These are phyloP conservation scores for Myrmophylax atrothorax DNA, from an alignment of 2,113 vertebrate species.

Conservation along the genomic window DNA sequence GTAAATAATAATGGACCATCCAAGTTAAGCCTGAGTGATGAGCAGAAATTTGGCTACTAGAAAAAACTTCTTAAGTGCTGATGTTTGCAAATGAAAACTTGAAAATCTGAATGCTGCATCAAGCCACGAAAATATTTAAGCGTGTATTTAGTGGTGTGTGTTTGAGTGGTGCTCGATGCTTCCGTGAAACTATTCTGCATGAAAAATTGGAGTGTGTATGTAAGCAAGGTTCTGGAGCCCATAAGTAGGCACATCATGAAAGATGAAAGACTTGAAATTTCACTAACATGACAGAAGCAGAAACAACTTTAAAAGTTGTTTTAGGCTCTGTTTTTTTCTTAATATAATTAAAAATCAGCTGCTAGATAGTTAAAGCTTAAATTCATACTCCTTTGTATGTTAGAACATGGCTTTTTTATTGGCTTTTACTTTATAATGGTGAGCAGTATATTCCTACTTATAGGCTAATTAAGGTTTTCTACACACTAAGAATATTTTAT, in stretches of 20 bases:
- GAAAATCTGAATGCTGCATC: background rate
- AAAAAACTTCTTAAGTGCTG: background rate
- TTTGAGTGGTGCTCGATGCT: background rate
- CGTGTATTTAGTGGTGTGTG: background rate
- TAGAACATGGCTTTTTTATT: background rate
- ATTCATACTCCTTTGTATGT: background rate
- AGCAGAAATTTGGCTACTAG: background rate
- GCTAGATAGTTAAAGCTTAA: background rate
- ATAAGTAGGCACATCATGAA: background rate
- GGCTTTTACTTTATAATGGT: background rate
- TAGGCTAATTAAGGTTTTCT: background rate
- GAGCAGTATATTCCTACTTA: background rate
- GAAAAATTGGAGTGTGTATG: background rate
- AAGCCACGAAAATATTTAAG: background rate
- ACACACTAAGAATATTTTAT: background rate
- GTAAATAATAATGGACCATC: background rate
- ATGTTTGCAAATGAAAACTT: background rate
- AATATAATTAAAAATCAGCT: background rate
- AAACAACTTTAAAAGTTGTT: background rate
- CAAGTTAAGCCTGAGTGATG: background rate
- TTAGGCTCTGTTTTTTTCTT: background rate
- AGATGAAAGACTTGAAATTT: background rate
- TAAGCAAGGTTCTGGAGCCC: background rate
- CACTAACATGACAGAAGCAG: background rate
- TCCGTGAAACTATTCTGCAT: background rate